Evolutionary conservation across 2,888 invertebrate species (phyloP).

Genomic region (Drosophila lacicola): DNA sequence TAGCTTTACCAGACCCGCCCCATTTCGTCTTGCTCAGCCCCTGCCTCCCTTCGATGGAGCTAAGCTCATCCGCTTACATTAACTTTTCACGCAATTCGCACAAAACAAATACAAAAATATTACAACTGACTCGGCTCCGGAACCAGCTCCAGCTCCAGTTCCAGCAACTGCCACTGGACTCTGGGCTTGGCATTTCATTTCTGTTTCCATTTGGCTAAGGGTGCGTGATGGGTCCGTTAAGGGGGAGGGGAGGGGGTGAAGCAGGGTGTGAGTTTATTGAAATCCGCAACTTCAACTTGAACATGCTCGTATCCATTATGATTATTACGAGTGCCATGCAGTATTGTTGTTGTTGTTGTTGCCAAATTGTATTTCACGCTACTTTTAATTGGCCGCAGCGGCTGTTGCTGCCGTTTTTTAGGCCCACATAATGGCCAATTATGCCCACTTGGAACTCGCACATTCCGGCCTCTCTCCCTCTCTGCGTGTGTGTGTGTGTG

Average conservation of each 20-base stretch:
- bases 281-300: slow-evolving; percentile 53
- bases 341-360: slow-evolving; percentile 21
- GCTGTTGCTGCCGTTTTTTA: slow-evolving; percentile 43
- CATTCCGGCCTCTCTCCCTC: slow-evolving; percentile 29
- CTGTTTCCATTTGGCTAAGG: slow-evolving; percentile 22
- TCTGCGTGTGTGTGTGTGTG: background rate
- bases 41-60: background rate
- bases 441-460: slow-evolving; percentile 67
- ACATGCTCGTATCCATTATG: slow-evolving; percentile 60
- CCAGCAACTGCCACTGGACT: slow-evolving; percentile 4
- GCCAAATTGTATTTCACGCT: slow-evolving; percentile 72
- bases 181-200: slow-evolving; percentile 19
- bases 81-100: slow-evolving; percentile 36
- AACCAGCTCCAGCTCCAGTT: slow-evolving; percentile 4
- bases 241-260: background rate
- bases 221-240: background rate
- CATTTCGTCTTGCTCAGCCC: background rate
- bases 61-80: slow-evolving; percentile 60
- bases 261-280: slow-evolving; percentile 31
- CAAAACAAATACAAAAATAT: slow-evolving; percentile 18
- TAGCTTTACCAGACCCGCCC: background rate
- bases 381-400: slow-evolving; percentile 71
- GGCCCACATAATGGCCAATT: slow-evolving; percentile 78
- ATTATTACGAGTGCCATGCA: slow-evolving; percentile 48
- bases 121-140: background rate